Percentiles rank a stretch among this genome's conserved stretches.
Conservation (phyloP, 2,888 invertebrate species). For the Yponomeuta malinellus region DNA sequence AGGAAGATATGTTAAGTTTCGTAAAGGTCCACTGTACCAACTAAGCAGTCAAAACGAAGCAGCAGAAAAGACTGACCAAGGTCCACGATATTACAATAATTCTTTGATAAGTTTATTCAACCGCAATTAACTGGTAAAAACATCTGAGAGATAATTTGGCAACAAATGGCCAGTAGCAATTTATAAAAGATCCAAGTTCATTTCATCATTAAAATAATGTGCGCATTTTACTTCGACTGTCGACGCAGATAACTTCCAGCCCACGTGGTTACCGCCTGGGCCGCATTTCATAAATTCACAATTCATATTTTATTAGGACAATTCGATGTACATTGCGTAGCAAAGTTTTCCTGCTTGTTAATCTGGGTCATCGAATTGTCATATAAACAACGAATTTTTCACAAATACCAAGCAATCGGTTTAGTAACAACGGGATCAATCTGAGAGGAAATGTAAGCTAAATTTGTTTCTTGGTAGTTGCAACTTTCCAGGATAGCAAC, state of each 20-base stretch:
- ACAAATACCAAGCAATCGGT: too few species aligned
- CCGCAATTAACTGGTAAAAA: neutral
- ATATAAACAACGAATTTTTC: too few species aligned
- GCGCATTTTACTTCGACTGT: neutral
- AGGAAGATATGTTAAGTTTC: too few species aligned
- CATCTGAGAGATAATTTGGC: neutral
- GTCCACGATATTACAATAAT: neutral
- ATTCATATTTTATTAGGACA: neutral
- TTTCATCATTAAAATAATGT: neutral
- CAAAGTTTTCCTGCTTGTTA: neutral
- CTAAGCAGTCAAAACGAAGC: too few species aligned
- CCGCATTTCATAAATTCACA: neutral
- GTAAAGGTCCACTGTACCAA: too few species aligned
- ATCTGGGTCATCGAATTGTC: neutral
- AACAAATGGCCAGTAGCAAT: neutral
- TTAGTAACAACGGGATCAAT: too few species aligned
- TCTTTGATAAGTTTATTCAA: neutral
- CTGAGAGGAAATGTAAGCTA: too few species aligned
- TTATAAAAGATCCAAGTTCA: neutral
- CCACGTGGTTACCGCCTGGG: neutral
- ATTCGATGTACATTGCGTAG: neutral
- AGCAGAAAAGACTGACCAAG: too few species aligned
- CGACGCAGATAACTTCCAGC: neutral
- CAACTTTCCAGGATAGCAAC: neutral
- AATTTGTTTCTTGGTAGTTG: too few species aligned